Evolutionary conservation across 2,888 invertebrate genomes (phyloP).

Genomic region (Acrobasis repandana): DNA sequence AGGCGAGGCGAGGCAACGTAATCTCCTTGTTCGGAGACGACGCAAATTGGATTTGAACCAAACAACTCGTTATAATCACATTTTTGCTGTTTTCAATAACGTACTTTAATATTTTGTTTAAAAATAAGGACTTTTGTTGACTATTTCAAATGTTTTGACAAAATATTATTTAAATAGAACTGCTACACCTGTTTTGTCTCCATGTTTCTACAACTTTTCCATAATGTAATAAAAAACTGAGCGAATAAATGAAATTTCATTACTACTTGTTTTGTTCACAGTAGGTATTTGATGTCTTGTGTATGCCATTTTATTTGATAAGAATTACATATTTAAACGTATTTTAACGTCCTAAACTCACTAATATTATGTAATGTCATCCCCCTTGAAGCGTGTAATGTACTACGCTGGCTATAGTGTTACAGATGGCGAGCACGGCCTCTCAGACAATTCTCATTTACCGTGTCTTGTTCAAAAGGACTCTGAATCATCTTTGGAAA

Average conservation of each 20-base stretch:
- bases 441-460: constrained; percentile 29
- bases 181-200: no score
- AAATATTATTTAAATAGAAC: no score
- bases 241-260: no score
- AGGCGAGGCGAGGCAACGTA: neutral
- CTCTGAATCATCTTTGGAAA: constrained; percentile 80
- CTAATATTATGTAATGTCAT: neutral
- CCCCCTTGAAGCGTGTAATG: constrained; percentile 8
- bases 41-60: constrained; percentile 67
- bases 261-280: no score
- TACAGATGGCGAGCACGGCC: constrained; percentile 14
- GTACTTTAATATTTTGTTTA: neutral
- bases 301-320: no score
- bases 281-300: no score
- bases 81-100: constrained; percentile 7
- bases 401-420: constrained; percentile 9
- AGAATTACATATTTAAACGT: neutral
- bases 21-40: constrained; percentile 20
- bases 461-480: constrained; percentile 78
- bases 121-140: no score
- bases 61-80: constrained; percentile 66
- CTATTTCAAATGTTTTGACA: no score
- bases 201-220: no score
- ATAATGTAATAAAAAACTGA: no score
- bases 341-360: neutral